Evolutionary conservation across 1,140 invertebrate genomes (phyloP).

Genomic region (Maniola jurtina): DNA sequence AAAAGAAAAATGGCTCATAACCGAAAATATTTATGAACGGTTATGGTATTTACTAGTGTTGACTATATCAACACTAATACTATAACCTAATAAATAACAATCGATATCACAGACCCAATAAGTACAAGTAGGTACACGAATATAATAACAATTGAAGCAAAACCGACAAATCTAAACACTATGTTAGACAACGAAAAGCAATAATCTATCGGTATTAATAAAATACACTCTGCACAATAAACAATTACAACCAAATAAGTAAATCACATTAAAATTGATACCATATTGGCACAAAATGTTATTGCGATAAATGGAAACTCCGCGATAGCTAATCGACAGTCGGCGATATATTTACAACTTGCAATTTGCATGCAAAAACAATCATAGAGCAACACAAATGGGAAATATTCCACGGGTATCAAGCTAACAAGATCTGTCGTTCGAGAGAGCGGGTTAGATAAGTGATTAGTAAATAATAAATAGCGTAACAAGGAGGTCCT

Average conservation of each 20-base stretch:
- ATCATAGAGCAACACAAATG: constrained; percentile 53
- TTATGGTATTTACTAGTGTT: no score
- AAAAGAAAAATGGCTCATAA: no score
- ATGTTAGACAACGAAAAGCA: constrained; percentile 1
- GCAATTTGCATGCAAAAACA: constrained; percentile 67
- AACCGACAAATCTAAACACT: neutral
- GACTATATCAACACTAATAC: no score
- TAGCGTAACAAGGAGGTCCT: constrained; percentile 54
- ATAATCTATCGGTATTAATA: constrained; percentile 17
- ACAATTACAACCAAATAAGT: constrained; percentile 37
- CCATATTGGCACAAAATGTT: constrained; percentile 50
- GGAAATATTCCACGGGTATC: constrained; percentile 58
- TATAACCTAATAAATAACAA: no score
- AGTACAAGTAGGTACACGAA: neutral
- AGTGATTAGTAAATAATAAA: constrained; percentile 68
- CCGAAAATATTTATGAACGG: no score
- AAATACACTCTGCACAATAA: constrained; percentile 21
- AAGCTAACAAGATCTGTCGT: constrained; percentile 61
- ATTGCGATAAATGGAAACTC: constrained; percentile 57
- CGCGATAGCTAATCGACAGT: constrained; percentile 60
- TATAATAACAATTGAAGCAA: neutral
- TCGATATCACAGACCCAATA: no score
- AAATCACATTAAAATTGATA: constrained; percentile 48
- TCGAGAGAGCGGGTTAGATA: constrained; percentile 55
- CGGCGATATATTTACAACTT: constrained; percentile 59